Percentiles rank a stretch among this genome's conserved stretches.
Conservation (phyloP, 2,888 invertebrate genomes). For the Erynnis tages region DNA sequence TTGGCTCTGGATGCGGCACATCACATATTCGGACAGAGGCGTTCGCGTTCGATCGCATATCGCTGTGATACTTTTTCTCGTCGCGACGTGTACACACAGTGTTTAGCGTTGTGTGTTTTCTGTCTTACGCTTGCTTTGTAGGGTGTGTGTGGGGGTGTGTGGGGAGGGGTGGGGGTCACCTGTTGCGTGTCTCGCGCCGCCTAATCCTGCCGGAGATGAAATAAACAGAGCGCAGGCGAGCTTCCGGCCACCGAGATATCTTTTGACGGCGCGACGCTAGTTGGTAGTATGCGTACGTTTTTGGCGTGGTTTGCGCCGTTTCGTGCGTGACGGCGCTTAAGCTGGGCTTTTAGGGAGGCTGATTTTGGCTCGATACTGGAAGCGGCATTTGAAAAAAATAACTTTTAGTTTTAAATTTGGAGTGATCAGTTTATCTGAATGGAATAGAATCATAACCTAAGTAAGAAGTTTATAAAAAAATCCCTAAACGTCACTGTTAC, state of each 20-base stretch:
- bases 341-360: neutral
- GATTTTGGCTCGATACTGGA: constrained; percentile 9
- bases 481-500: too few relatives aligned
- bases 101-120: constrained; percentile 53
- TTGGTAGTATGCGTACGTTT: constrained; percentile 2
- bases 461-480: too few relatives aligned
- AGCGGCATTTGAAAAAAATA: too few relatives aligned
- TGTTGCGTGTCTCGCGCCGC: constrained; percentile 63
- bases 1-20: too few relatives aligned
- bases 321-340: neutral
- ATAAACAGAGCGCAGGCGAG: constrained; percentile 68
- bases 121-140: constrained; percentile 64
- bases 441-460: too few relatives aligned
- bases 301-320: constrained; percentile 29
- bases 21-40: constrained; percentile 23
- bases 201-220: constrained; percentile 71
- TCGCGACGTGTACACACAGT: constrained; percentile 57
- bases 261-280: constrained; percentile 5
- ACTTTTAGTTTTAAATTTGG: too few relatives aligned
- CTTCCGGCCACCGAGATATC: constrained; percentile 44
- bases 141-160: constrained; percentile 15
- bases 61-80: too few relatives aligned
- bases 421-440: too few relatives aligned
- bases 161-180: constrained; percentile 48
- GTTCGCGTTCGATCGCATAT: constrained; percentile 24